Base-by-base conservation (phyloP, 1,140 invertebrate species). In the Bombus confusus region DNA sequence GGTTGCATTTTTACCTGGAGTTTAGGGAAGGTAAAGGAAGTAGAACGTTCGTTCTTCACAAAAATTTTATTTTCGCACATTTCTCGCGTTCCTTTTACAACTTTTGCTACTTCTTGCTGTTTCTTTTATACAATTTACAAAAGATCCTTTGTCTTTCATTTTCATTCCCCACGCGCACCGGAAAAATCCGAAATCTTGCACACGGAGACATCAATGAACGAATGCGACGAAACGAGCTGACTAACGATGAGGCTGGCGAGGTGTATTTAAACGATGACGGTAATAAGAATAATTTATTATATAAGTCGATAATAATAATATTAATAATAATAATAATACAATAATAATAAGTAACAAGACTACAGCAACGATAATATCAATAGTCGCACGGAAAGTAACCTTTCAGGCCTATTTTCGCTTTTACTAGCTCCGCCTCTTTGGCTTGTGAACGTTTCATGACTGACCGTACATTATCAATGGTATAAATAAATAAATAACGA, bases 341-440 rank as follows among this genome's bases (percentile, higher is more conserved):
- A 62, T 76, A 59, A 62, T 85, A 75, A 83, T 83, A 78, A 83
- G 34, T 37, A 88, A 81, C 85, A 75, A 52, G 47, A 86, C 52
- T 73, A 86, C 77, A 62, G 80, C 64, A 41, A 90, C 59, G 59
- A 83, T 72, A 87, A 90, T 83, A 80, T 90, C 83, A 84, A 82
- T 88, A 88, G 87, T 88, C 72, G 80, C 77, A 66, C 85, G 73
- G 88, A 91, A 86, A 34, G 37, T 41, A 71, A 69, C 39, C 25
- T 62, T 85, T 73, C 75, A 34, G 68, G 28, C 39, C 39, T 80
- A 59, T 15, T 43, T 68, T 73, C 80, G 28, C 15, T 84, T 92
- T 93, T 93, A 94, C 94, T 94, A 94, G 94, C 90, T 94, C 92
- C 92, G 93, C 92, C 88, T 94, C 94, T 94, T 94, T 94, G 94